Base-by-base conservation (phyloP, 2,113 vertebrate species). In the Menura novaehollandiae region DNA sequence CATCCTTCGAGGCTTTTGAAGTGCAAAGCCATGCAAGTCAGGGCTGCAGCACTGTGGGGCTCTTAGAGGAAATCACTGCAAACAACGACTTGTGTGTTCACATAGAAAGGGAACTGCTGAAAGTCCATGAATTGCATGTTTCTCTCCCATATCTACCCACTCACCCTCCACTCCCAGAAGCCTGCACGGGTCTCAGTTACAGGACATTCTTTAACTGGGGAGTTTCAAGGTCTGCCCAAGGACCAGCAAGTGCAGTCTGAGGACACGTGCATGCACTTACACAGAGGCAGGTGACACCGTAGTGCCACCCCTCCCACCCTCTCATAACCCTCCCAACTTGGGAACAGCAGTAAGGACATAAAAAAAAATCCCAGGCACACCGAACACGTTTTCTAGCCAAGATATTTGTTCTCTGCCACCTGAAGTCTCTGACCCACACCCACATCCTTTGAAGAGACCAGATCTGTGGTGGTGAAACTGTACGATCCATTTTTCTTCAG, bases 161-260 rank as follows among this genome's bases (percentile, higher is more conserved):
- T 60, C 58, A 18, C 6, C 43, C 47, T 56, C 6, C 21, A 2
- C 51, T 23, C 63, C 39, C 22, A 47, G 41, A 80, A 33, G 64
- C 44, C 73, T 16, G 35, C 28, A 32, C 8, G 23, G 68, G 49
- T 63, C 88, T 96, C 52, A 5, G 44, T 85, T 85, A 86, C 68
- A 88, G 64, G 43, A 72, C 73, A 46, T 85, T 41, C 82, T 84
- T 85, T 46, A 82, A 86, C 18, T 4, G 10, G 15, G 7, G 43
- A 83, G 51, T 74, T 52, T 81, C 92, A 95, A 96, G 83, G 86
- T 95, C 91, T 89, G 46, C 33, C 67, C 16, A 47, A 93, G 85
- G 74, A 73, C 27, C 41, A 43, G 53, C 43, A 60, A 4, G 17
- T 27, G 30, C 73, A 81, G 59, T 4, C 24, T 15, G 19, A 64